Base-by-base conservation (phyloP, 2,888 invertebrate species). In the Stegana nigrithorax region DNA sequence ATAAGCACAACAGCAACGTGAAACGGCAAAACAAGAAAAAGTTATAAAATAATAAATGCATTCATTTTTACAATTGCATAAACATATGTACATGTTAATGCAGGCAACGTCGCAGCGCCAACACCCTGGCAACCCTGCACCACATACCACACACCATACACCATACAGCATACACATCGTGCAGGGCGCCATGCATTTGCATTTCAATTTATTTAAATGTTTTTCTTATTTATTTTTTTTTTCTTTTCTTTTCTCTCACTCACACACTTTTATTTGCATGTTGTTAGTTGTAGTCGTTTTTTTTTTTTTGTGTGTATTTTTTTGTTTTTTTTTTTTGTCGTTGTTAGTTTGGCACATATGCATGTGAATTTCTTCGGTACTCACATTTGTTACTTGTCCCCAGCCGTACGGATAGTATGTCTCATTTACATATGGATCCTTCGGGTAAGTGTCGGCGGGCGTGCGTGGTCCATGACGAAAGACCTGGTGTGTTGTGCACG, bases 391-490 rank as follows among this genome's bases (percentile, higher is more conserved):
- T 53, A 95, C 84, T 82, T 94, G 93, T 57, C 93, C 93, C 90
- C 91, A 93, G 57, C 94, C 94, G 68, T 89, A 90, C 8, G 93
- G 93, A 87, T 90, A 90, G 80, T 90, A 89, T 12, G 88, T 88
- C 68, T 90, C 88, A 75, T 91, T 89, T 57, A 88, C 81, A 75
- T 86, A 87, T 0, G 91, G 91, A 86, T 94, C 93, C 65, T 88
- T 91, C 2, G 93, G 92, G 81, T 92, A 95, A 2, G 92, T 90
- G 68, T 89, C 89, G 26, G 91, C 90, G 4, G 94, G 94, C 64
- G 93, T 92, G 78, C 95, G 87, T 67, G 91, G 90, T 19, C 94
- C 94, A 88, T 95, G 95, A 60, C 94, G 88, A 84, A 90, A 92
- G 53, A 94, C 86, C 92, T 93, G 81, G 4, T 29, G 29, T 29